Evolutionary conservation across 2,888 invertebrate species (phyloP).

Genomic region (Spatulosminthurus flaviceps): DNA sequence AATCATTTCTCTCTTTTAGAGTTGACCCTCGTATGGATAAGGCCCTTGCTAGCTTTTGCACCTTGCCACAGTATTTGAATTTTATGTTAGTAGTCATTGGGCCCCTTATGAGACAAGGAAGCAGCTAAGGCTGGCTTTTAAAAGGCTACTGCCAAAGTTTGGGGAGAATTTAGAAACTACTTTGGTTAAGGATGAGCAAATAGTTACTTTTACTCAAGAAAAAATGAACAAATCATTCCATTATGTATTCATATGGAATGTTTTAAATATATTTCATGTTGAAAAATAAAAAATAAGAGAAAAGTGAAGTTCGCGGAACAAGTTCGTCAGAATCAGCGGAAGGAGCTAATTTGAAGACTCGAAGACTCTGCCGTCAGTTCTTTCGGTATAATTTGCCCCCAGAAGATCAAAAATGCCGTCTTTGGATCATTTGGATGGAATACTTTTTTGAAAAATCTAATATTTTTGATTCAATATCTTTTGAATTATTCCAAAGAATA

Average conservation of each 20-base stretch:
- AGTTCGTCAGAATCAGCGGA: background rate
- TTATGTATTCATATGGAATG: constrained; percentile 40
- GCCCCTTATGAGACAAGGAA: constrained; percentile 60
- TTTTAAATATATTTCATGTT: too few relatives aligned
- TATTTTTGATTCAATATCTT: too few relatives aligned
- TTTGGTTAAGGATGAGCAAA: constrained; percentile 7
- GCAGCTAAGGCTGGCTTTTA: constrained; percentile 55
- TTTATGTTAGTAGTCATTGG: constrained; percentile 58
- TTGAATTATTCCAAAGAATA: too few relatives aligned
- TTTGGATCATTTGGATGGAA: too few relatives aligned
- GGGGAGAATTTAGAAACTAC: constrained; percentile 48
- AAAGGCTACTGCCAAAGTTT: constrained; percentile 54
- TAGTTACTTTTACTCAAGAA: constrained; percentile 15
- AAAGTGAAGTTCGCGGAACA: background rate
- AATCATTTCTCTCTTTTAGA: constrained; percentile 49
- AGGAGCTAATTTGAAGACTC: constrained; percentile 49
- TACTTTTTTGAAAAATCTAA: too few relatives aligned
- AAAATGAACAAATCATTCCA: constrained; percentile 48
- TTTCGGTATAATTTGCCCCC: constrained; percentile 46
- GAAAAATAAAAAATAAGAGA: background rate
- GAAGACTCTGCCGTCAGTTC: constrained; percentile 53
- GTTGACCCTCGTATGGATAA: constrained; percentile 57
- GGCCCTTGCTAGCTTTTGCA: constrained; percentile 55
- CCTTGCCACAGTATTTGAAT: constrained; percentile 56
- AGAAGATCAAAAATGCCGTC: constrained; percentile 57